Conservation (phyloP, 2,797 vertebrate species). For the Lepilemur ruficaudatus region DNA sequence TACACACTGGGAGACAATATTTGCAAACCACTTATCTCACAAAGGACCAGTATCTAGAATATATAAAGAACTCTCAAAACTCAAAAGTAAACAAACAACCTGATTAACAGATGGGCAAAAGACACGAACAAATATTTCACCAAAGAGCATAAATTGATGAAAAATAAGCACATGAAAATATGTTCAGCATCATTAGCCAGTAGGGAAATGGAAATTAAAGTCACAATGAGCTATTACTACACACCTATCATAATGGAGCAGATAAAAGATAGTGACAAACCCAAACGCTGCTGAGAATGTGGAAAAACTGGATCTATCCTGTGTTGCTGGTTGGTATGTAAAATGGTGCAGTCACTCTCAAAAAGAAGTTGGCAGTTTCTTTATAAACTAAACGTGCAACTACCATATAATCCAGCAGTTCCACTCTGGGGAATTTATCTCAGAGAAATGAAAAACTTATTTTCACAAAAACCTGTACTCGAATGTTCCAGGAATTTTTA, state of each 20-base stretch:
- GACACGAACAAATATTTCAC: neutral
- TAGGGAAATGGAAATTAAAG: neutral
- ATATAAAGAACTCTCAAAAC: slow-evolving; percentile 18
- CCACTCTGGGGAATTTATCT: neutral
- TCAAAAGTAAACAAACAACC: slow-evolving; percentile 11
- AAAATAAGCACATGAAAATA: neutral
- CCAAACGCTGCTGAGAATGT: neutral
- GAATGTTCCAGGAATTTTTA: slow-evolving; percentile 13
- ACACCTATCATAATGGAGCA: neutral
- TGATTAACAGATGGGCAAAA: neutral
- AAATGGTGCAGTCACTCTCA: neutral
- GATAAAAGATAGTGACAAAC: neutral
- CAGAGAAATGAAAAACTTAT: slow-evolving; percentile 10
- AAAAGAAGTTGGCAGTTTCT: neutral
- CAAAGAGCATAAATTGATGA: neutral
- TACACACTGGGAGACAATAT: neutral
- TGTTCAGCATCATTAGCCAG: neutral
- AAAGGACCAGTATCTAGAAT: neutral
- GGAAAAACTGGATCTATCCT: neutral
- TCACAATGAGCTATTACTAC: neutral
- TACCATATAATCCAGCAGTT: neutral
- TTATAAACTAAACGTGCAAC: neutral
- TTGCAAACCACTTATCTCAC: neutral
- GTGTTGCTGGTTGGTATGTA: neutral
- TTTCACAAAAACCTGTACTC: neutral